Evolutionary conservation across 2,888 invertebrate genomes (phyloP), one percentile per base, ranked within the genome.

Genomic region (Drosophila ustulata): DNA sequence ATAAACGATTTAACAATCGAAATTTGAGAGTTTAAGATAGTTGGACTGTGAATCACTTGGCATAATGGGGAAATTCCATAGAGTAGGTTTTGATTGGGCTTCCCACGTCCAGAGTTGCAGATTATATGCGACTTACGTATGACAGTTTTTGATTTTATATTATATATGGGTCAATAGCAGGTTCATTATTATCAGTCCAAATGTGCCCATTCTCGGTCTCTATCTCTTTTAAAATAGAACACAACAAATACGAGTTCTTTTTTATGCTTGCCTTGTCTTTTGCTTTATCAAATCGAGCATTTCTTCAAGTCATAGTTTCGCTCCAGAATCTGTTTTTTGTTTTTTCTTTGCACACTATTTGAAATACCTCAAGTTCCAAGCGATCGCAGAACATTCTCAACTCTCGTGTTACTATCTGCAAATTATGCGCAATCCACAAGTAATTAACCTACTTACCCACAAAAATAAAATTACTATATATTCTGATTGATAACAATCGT

Each of bases 161-260:
- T 11, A 52, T 71, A 65, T 53, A 49, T 75, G 50, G 84, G 75
- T 84, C 84, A 84, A 58, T 52, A 45, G 18, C 39, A 63, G 51
- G 68, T 68, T 65, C 55, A 56, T 34, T 58, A 58, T 67, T 72
- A 80, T 81, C 84, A 75, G 70, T 50, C 39, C 25, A 46, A 30
- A 9, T 51, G 23, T 6, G 13, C n/a, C 23, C 25, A 13, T 9
- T 25, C 45, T 43, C 23, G 18, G 32, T 55, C 43, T 45, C 34
- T 3, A 9, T 45, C 25, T 25, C 11, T 32, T 32, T 8, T 32
- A 32, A 28, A 32, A 30, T 52, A 7, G 11, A 39, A 34, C 9
- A 39, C 18, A 39, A 13, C 7, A 41, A 28, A 62, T 23, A 41
- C 13, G 8, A 8, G 45, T 41, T 23, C 30, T 28, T 62, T 62